Conservation (phyloP, 2,113 vertebrate genomes). For the Zosterops japonicus region DNA sequence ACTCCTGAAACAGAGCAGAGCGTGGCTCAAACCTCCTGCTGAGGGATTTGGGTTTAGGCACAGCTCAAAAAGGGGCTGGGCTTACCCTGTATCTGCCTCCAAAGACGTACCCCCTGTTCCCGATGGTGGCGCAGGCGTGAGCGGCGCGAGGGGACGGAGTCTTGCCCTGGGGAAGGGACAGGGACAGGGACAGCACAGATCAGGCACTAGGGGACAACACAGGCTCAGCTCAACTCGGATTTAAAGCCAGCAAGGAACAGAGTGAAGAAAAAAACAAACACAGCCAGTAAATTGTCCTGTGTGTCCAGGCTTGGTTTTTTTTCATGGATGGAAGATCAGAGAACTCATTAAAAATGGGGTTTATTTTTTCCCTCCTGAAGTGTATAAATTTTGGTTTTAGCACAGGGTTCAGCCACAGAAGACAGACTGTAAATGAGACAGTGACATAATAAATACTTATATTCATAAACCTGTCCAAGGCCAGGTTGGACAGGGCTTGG, state of each 20-base stretch:
- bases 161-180: slow-evolving; percentile 78
- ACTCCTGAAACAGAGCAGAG: slow-evolving; percentile 77
- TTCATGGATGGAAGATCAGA: not conserved
- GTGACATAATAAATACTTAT: not conserved
- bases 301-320: not conserved
- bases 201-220: rapidly evolving
- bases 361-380: not conserved
- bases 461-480: not conserved
- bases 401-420: not conserved
- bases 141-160: slow-evolving; percentile 91
- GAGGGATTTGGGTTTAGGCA: not conserved
- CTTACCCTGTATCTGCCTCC: slow-evolving; percentile 92
- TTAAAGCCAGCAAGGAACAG: not conserved
- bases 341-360: not conserved
- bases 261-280: not conserved
- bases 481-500: not conserved
- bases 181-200: not conserved
- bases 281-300: not conserved
- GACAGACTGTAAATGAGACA: not conserved
- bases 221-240: not conserved
- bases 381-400: not conserved
- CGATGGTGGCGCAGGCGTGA: slow-evolving; percentile 90
- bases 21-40: rapidly evolving
- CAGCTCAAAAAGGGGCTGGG: not conserved
- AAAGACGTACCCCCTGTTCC: slow-evolving; percentile 91